These are phyloP conservation scores for Alviniconcha strummeri DNA, from an alignment of 2,888 invertebrate genomes.

Conservation along the genomic window DNA sequence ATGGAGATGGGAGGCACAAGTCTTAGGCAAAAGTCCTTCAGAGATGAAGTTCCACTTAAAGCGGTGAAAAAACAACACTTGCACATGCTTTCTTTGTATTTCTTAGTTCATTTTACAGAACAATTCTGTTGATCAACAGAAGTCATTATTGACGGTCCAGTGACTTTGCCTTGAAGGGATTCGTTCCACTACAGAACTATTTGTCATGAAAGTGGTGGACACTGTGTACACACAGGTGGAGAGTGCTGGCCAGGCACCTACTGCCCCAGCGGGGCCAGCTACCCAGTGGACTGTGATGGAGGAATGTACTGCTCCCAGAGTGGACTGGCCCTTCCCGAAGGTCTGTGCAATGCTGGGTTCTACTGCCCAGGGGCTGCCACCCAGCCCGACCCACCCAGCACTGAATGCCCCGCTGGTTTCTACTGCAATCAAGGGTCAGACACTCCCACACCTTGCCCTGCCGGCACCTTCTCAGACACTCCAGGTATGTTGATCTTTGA, in stretches of 20 bases:
- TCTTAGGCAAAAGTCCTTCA: no score
- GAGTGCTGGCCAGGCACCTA: slow-evolving; percentile 69
- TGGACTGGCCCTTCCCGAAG: slow-evolving; percentile 61
- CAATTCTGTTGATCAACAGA: no score
- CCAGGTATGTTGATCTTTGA: slow-evolving; percentile 42
- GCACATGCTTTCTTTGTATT: no score
- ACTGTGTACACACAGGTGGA: slow-evolving; percentile 52
- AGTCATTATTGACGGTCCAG: no score
- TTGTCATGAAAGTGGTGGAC: no score
- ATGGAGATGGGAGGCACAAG: no score
- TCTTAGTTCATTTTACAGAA: no score
- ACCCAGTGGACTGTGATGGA: slow-evolving; percentile 63
- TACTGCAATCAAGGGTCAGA: slow-evolving; percentile 63
- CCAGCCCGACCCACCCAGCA: slow-evolving; percentile 55
- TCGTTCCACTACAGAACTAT: no score
- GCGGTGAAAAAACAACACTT: no score
- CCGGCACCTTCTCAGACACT: slow-evolving; percentile 65
- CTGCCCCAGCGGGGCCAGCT: slow-evolving; percentile 63
- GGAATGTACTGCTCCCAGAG: slow-evolving; percentile 64
- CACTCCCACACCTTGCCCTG: slow-evolving; percentile 65
- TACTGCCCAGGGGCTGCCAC: slow-evolving; percentile 64
- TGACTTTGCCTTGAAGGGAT: no score
- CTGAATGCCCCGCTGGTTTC: slow-evolving; percentile 58
- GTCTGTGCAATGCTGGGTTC: slow-evolving; percentile 64
- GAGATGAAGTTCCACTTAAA: no score